Evolutionary conservation across 2,888 invertebrate species (phyloP), one percentile per base, ranked within the genome.

Genomic region (Vesta saturnalis): DNA sequence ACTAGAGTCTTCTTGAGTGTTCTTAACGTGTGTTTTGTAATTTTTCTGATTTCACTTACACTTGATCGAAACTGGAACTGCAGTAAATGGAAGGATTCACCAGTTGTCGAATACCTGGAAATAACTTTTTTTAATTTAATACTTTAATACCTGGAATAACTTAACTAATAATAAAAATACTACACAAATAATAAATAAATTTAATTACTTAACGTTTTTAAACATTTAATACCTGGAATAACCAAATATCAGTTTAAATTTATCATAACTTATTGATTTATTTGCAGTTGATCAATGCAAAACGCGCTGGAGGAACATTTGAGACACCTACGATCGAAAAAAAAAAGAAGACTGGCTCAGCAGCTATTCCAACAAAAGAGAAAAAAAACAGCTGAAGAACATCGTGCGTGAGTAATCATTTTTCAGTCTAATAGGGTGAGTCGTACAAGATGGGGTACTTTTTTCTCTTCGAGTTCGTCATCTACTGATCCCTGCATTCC

Each of bases 261-360:
- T n/a, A 14, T 43, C 10, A 43, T 43, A 5, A n/a, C 43, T 43
- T 43, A 43, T 43, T 5, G 43, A n/a, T 43, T 43, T 43, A 3
- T 14, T 43, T 43, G 43, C 43, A 43, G 43, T 5, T 43, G 43
- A 43, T 43, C 43, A 43, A 43, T 43, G 43, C 43, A 43, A 43
- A 43, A 43, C 2, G 10, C 23, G 23, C 4, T 23, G 23, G 23
- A 23, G 23, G 8, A 23, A 23, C 23, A 23, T 23, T 5, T 5
- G 8, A 23, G 23, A 23, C 23, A 23, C 23, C 23, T 23, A 23
- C 23, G 23, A 23, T 8, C 3, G 23, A 23, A 23, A 23, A 23
- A 23, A 23, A 23, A 23, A 23, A 23, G 8, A 3, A 23, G 23
- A 23, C 23, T 3, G 43, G 43, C 14, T 43, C n/a, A 43, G 43